A percentile compares a stretch with the other conserved stretches of the same genome.
Conservation (phyloP, 2,888 invertebrate species). For the Cephonodes hylas region DNA sequence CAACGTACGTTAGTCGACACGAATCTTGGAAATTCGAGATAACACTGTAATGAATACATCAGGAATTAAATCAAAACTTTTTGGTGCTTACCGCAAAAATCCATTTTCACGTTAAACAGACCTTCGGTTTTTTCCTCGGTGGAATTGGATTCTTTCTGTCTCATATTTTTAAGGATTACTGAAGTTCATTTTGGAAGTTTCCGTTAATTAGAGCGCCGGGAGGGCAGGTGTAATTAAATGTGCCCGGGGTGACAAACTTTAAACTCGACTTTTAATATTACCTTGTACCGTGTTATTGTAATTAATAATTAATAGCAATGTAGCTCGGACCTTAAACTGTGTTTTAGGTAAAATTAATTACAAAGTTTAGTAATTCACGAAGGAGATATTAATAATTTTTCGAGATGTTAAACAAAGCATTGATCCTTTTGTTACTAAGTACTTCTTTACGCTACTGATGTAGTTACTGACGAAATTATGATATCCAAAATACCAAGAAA, state of each 20-base stretch:
- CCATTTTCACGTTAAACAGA: constrained; percentile 75
- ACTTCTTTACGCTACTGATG: too few species aligned
- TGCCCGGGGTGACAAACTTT: constrained; percentile 25
- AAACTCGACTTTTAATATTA: constrained; percentile 33
- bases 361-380: too few species aligned
- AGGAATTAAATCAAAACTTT: constrained; percentile 62
- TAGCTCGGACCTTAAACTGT: too few species aligned
- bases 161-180: constrained; percentile 52
- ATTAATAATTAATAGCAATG: not conserved
- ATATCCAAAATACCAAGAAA: too few species aligned
- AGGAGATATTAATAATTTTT: too few species aligned
- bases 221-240: constrained; percentile 36
- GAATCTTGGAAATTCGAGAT: not conserved
- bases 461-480: too few species aligned
- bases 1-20: not conserved
- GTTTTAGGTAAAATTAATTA: not conserved
- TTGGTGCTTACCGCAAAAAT: constrained; percentile 65
- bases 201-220: constrained; percentile 41
- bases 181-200: constrained; percentile 42
- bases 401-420: not conserved
- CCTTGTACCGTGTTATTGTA: constrained; percentile 14
- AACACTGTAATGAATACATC: constrained; percentile 55
- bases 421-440: too few species aligned
- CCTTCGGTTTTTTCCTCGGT: constrained; percentile 63
- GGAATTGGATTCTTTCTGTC: constrained; percentile 50